These are phyloP conservation scores for Orthonevra nobilis DNA, from an alignment of 2,888 invertebrate species.

Conservation along the genomic window DNA sequence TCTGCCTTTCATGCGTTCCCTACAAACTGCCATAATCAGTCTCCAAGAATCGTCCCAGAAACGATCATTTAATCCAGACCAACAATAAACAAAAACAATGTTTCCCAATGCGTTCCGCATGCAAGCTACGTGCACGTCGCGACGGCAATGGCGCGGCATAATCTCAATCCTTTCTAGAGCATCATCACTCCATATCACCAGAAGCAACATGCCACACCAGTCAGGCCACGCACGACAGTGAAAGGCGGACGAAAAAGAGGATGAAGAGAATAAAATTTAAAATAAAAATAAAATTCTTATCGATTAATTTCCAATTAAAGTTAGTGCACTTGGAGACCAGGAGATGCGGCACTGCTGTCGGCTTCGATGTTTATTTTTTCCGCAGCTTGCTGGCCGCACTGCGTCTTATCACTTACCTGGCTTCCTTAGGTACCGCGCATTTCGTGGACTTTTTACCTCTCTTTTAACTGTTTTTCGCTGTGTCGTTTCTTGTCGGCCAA, in stretches of 20 bases:
- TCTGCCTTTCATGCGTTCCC: slow-evolving; percentile 41
- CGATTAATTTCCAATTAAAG: slow-evolving; percentile 71
- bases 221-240: too few relatives aligned
- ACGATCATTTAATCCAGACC: slow-evolving; percentile 65
- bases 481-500: background rate
- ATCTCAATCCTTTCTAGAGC: slow-evolving; percentile 65
- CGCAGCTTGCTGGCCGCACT: slow-evolving; percentile 4
- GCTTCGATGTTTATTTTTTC: slow-evolving; percentile 34
- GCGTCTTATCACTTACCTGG: slow-evolving; percentile 44
- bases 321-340: slow-evolving; percentile 56
- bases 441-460: slow-evolving; percentile 3
- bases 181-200: slow-evolving; percentile 62
- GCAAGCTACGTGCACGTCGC: slow-evolving; percentile 36
- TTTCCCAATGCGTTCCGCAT: slow-evolving; percentile 29
- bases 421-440: slow-evolving; percentile 40
- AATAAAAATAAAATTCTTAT: slow-evolving; percentile 51
- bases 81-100: slow-evolving; percentile 47
- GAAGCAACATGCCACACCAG: slow-evolving; percentile 46
- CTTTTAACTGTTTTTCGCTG: slow-evolving; percentile 4
- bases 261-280: background rate
- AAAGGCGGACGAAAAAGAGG: too few relatives aligned
- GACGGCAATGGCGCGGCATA: slow-evolving; percentile 26
- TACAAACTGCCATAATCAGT: background rate
- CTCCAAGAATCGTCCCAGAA: slow-evolving; percentile 39
- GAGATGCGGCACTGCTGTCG: slow-evolving; percentile 33